Conservation (phyloP, 1,140 invertebrate genomes). For the Drosophila ohnishii region DNA sequence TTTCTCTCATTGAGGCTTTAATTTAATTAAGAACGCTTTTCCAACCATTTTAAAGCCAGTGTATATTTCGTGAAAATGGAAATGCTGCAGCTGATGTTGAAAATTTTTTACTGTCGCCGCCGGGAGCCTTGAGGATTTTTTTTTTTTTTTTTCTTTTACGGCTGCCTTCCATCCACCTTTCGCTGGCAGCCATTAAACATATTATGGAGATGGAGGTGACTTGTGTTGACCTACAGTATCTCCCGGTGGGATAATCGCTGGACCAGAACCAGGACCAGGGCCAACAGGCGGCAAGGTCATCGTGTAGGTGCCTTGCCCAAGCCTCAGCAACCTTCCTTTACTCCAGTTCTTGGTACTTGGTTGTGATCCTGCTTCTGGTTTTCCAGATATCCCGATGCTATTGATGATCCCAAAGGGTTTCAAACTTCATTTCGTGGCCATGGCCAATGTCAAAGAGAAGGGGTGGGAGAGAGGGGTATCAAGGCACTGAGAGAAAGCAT, state of each 20-base stretch:
- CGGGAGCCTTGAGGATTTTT: constrained; percentile 18
- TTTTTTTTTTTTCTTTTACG: constrained; percentile 12
- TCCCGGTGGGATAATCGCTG: constrained; percentile 35
- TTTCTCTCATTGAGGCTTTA: neutral
- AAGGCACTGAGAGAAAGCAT: neutral
- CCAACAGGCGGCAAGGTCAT: constrained; percentile 22
- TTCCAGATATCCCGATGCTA: neutral
- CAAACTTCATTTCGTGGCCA: constrained; percentile 33
- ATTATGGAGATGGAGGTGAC: constrained; percentile 3
- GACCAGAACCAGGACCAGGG: constrained; percentile 5
- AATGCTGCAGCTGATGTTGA: neutral
- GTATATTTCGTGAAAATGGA: neutral
- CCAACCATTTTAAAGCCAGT: neutral
- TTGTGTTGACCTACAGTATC: constrained; percentile 24
- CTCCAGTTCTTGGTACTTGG: too few species aligned
- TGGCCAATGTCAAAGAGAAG: constrained; percentile 10
- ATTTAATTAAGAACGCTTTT: neutral
- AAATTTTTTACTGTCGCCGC: constrained; percentile 4
- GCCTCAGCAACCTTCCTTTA: neutral
- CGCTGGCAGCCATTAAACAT: constrained; percentile 1
- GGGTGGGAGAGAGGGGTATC: neutral
- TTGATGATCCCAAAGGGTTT: constrained; percentile 34
- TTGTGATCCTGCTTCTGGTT: neutral
- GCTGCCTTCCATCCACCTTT: constrained; percentile 12
- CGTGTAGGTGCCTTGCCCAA: constrained; percentile 8